These are phyloP conservation scores for Trypoxylon attenuatum DNA, from an alignment of 2,888 invertebrate genomes.

Conservation along the genomic window DNA sequence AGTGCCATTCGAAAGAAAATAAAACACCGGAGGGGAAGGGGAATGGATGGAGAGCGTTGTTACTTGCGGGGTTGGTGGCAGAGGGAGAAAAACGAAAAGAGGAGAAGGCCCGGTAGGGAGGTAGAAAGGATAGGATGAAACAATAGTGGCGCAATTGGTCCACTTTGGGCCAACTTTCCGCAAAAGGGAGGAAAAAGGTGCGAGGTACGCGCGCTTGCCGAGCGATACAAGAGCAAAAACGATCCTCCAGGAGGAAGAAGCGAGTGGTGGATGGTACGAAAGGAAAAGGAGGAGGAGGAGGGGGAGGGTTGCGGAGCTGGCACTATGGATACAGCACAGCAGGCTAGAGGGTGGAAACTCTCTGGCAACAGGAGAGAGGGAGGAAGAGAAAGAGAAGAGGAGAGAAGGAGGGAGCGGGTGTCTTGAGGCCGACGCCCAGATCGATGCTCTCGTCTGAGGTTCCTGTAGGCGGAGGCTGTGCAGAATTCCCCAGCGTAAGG, in stretches of 20 bases:
- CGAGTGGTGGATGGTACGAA: no score
- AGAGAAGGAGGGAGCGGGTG: slow-evolving; percentile 45
- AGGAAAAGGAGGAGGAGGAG: not conserved
- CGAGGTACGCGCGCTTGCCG: no score
- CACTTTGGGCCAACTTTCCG: slow-evolving; percentile 33
- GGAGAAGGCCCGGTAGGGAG: not conserved
- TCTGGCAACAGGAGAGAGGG: slow-evolving; percentile 18
- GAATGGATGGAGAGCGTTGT: not conserved
- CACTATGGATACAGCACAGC: not conserved
- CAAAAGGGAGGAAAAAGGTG: no score
- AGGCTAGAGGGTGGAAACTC: slow-evolving; percentile 23
- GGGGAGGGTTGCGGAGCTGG: not conserved
- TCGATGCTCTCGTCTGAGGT: slow-evolving; percentile 72
- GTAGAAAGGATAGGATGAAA: slow-evolving; percentile 26
- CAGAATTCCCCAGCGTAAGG: slow-evolving; percentile 50
- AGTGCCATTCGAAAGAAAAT: no score
- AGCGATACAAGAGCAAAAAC: slow-evolving; percentile 11
- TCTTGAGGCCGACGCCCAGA: slow-evolving; percentile 72
- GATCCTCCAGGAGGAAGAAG: no score
- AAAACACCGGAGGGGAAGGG: not conserved
- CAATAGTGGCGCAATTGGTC: slow-evolving; percentile 42
- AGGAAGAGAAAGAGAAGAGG: slow-evolving; percentile 19
- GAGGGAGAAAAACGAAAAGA: not conserved
- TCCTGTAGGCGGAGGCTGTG: slow-evolving; percentile 65
- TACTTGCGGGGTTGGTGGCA: not conserved